These are phyloP conservation scores for Colletes gigas DNA, from an alignment of 1,140 invertebrate species.

Conservation along the genomic window DNA sequence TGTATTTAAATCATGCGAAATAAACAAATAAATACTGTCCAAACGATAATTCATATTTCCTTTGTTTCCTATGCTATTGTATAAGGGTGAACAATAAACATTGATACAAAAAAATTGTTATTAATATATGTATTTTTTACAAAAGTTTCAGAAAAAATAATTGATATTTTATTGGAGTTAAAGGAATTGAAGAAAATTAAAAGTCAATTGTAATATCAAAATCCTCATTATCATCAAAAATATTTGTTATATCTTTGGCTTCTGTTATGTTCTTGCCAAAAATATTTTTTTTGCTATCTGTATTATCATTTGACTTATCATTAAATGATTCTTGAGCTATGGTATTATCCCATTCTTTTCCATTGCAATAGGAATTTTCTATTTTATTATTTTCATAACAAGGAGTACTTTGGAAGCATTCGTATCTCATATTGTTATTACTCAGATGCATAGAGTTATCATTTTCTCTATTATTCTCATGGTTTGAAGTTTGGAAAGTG, in stretches of 20 bases:
- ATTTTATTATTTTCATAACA: neutral
- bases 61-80: neutral
- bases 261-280: neutral
- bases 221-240: conserved; percentile 55
- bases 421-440: neutral
- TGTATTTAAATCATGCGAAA: conserved; percentile 56
- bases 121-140: conserved; percentile 39
- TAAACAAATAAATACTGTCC: conserved; percentile 52
- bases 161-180: conserved; percentile 11
- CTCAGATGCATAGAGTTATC: neutral
- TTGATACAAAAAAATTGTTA: neutral
- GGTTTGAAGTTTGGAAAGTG: neutral
- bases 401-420: neutral
- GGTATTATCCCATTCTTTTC: neutral
- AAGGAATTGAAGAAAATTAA: conserved; percentile 32
- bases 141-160: conserved; percentile 41
- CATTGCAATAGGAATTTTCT: conserved; percentile 14
- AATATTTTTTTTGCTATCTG: neutral
- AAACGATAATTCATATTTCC: neutral
- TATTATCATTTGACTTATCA: neutral
- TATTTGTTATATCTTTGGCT: conserved; percentile 16
- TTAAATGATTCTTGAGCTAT: neutral
- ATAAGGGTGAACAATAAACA: neutral
- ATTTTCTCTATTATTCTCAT: neutral
- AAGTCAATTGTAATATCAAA: conserved; percentile 54